Evolutionary conservation across 2,888 invertebrate genomes (phyloP).

Genomic region (Eudasyphora cyanicolor): DNA sequence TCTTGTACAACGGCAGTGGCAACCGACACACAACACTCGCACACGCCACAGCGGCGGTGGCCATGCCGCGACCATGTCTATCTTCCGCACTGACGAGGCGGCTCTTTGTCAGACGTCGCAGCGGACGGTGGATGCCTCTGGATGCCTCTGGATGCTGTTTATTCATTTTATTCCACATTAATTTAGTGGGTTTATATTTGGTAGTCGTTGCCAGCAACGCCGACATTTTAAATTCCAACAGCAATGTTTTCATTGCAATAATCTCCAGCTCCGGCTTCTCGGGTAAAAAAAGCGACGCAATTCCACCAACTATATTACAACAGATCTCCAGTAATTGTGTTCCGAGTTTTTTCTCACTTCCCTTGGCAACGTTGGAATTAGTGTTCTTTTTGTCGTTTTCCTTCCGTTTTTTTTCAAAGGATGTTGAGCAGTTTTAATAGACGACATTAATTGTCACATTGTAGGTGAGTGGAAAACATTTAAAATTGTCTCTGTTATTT

Average conservation of each 20-base stretch:
- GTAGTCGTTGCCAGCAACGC: conserved; percentile 21
- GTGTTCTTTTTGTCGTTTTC: background rate
- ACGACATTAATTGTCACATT: conserved; percentile 60
- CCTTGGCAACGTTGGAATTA: conserved; percentile 14
- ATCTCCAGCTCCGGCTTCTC: background rate
- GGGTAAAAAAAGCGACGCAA: background rate
- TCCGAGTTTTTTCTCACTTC: background rate
- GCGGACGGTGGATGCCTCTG: background rate
- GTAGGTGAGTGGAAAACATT: conserved; percentile 63
- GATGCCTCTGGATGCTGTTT: conserved; percentile 67
- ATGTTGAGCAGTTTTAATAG: conserved; percentile 48
- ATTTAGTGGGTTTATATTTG: conserved; percentile 68
- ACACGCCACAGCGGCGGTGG: background rate
- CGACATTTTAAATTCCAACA: conserved; percentile 21
- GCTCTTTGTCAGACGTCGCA: background rate
- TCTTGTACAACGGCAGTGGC: conserved; percentile 44
- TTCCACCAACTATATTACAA: background rate
- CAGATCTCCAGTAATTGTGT: background rate
- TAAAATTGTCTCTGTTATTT: conserved; percentile 63
- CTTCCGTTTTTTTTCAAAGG: background rate
- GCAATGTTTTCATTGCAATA: conserved; percentile 7
- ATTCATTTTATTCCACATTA: conserved; percentile 75
- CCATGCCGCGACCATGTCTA: conserved; percentile 10
- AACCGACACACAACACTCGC: conserved; percentile 34
- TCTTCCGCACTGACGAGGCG: no score